Base-by-base conservation (phyloP, 2,113 vertebrate species). In the Nothobranchius furzeri region DNA sequence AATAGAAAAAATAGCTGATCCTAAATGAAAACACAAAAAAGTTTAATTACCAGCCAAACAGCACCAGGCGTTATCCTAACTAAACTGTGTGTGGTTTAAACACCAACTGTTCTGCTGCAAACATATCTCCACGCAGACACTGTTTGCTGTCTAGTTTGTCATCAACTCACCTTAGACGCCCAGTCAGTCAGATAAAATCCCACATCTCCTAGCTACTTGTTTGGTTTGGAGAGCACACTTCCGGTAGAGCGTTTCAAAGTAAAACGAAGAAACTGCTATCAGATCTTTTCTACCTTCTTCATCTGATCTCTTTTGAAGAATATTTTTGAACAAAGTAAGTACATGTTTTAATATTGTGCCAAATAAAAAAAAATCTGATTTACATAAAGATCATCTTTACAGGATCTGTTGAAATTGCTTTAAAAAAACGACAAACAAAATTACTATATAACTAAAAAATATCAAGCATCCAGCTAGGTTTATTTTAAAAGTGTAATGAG, bases 1-100 rank as follows among this genome's bases (percentile, higher is more conserved):
- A 55, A 1, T 6, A 9, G 43, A 54, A 70, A 30, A 58, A 47
- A 0, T 3, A 65, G 15, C 64, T 60, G 61, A 30, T 54, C 53
- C 25, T 9, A 35, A 15, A 48, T 15, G 10, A 35, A 37, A 24
- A 50, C 62, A 62, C 40, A 78, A 67, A 83, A 30, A 86, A 86
- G 83, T 87, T 84, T 2, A 83, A 81, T 87, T 61, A 88, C 86
- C 78, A 54, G 64, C 45, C 43, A 45, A 62, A 40, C 37, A 8
- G 63, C 70, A 57, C 60, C 6, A 68, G 63, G 71, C 64, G 77
- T 15, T 52, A 49, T 53, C 73, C 84, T 42, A 62, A 47, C 25
- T 68, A 45, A 45, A 65, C 71, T 7, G 42, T 53, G n/a, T 68
- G 52, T 20, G 56, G 61, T 59, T 68, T 10, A 15, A 10, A 60